Base-by-base conservation (phyloP, 2,888 invertebrate species). In the Drosophila lutescens region DNA sequence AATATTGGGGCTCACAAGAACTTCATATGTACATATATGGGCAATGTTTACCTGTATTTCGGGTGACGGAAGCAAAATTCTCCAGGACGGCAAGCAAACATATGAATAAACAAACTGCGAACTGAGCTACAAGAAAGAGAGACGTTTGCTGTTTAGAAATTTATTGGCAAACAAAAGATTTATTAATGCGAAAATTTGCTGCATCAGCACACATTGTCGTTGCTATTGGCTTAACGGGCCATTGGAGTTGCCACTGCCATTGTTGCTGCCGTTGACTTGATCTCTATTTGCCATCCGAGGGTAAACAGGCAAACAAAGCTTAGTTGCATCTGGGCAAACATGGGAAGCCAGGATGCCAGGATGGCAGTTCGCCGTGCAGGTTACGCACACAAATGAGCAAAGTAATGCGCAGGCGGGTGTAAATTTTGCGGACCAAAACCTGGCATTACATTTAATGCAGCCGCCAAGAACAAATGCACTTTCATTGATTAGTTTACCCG, bases 81-180 rank as follows among this genome's bases (percentile, higher is more conserved):
- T 12, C 13, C 17, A 20, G 23, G 20, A 43, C 12, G 13, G 17
- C 66, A 17, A 10, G 30, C 43, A 46, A 23, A 53, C 34, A 51
- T 32, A 67, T 67, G 54, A 56, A 65, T 43, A 78, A 55, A 71
- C 70, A 74, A 36, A 15, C 54, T 65, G 26, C 36, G 36, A 17
- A 26, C 34, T n/a, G 23, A 15, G 23, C 10, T 20, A 9, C n/a
- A 15, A 23, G 34, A 55, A 41, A 47, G 46, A 32, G 67, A 66
- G 54, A 44, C 68, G 66, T 68, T 79, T 76, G 60, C 66, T 77
- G 53, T 59, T 86, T 74, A 26, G 59, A 69, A 80, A 85, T 85
- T 86, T 88, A 80, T 85, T 71, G 66, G 79, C 76, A 84, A 84
- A 84, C 88, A 88, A 71, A 60, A 68, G 88, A 83, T 83, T 87